A percentile compares a stretch with the other conserved stretches of the same genome.
Evolutionary conservation across 23 tunicate species (phyloP).

Genomic region (Trididemnum nubilum): DNA sequence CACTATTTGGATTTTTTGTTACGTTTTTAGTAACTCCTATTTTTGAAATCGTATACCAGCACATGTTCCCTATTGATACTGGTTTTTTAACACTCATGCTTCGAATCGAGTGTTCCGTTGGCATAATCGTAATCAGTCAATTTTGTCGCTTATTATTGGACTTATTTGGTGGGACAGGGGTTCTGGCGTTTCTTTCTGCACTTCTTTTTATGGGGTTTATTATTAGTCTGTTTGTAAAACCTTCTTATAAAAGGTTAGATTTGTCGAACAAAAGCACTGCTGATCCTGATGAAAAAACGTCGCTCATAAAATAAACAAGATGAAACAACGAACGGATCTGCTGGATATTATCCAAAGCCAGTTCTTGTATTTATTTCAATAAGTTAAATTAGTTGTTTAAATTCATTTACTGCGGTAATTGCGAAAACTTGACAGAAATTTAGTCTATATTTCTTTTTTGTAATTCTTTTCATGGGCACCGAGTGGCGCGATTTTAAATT

Average conservation of each 20-base stretch:
- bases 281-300: not conserved
- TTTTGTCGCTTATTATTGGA: not conserved
- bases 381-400: too few species aligned
- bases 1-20: slow-evolving; percentile 9
- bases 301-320: not conserved
- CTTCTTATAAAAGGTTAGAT: not conserved
- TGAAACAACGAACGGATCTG: too few species aligned
- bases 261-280: not conserved
- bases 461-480: too few species aligned
- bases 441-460: too few species aligned
- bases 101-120: slow-evolving; percentile 4
- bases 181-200: not conserved
- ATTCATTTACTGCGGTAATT: too few species aligned
- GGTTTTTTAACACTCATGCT: slow-evolving; percentile 1
- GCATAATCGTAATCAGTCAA: slow-evolving; percentile 5
- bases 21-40: slow-evolving; percentile 18
- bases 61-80: slow-evolving; percentile 18
- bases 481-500: too few species aligned
- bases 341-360: too few species aligned
- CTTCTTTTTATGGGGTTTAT: not conserved
- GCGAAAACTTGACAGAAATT: too few species aligned
- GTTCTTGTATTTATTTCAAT: too few species aligned
- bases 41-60: slow-evolving; percentile 20
- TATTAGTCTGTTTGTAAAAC: slow-evolving; percentile 20
- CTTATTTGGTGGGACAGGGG: not conserved